These are phyloP conservation scores for Ormyrus pomaceus DNA, from an alignment of 2,888 invertebrate genomes.

Conservation along the genomic window DNA sequence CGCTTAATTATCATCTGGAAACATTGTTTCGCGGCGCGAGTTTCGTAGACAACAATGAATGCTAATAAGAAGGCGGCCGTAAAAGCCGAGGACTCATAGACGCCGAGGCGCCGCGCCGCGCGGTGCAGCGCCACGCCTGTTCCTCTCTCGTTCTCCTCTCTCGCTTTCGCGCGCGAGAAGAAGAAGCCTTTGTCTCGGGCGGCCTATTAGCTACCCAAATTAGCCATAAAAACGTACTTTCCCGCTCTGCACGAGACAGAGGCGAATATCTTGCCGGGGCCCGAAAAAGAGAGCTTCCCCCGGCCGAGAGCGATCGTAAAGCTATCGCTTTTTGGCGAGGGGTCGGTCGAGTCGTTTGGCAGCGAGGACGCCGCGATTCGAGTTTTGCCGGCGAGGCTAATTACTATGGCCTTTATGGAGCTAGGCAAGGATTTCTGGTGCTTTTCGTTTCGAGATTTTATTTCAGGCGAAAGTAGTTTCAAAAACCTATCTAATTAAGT, in stretches of 20 bases:
- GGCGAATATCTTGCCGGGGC: neutral
- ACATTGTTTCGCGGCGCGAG: slow-evolving; percentile 24
- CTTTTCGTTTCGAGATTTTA: too few species aligned
- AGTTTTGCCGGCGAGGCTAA: too few species aligned
- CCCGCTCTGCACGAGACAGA: neutral
- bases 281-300: neutral
- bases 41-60: slow-evolving; percentile 48
- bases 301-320: slow-evolving; percentile 11
- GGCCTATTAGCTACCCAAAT: slow-evolving; percentile 68
- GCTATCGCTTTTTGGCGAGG: slow-evolving; percentile 12
- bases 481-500: too few species aligned
- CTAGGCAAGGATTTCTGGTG: too few species aligned
- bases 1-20: slow-evolving; percentile 49
- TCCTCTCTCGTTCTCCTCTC: slow-evolving; percentile 53
- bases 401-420: too few species aligned
- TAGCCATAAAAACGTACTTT: slow-evolving; percentile 66
- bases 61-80: slow-evolving; percentile 52
- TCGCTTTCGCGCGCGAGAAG: neutral
- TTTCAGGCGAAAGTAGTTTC: too few species aligned
- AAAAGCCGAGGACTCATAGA: slow-evolving; percentile 45
- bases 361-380: too few species aligned
- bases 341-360: too few species aligned
- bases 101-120: slow-evolving; percentile 50
- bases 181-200: slow-evolving; percentile 65
- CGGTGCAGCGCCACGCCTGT: slow-evolving; percentile 62